These are phyloP conservation scores for Penaeus vannamei DNA, from an alignment of 1,140 invertebrate species.

Conservation along the genomic window DNA sequence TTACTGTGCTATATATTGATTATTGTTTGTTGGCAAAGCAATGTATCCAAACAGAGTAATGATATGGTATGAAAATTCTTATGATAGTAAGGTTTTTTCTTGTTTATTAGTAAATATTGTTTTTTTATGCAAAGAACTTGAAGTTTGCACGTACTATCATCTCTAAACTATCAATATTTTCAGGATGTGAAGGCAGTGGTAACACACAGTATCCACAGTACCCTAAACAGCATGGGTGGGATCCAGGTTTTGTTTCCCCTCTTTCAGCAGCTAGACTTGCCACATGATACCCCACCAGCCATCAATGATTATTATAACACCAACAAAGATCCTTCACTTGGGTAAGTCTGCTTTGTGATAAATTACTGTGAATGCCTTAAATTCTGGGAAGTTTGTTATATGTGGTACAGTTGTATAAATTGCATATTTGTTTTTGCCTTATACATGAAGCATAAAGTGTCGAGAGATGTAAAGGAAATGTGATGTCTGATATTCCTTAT, in stretches of 20 bases:
- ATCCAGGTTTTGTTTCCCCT: slow-evolving; percentile 98
- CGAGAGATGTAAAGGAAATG: neutral
- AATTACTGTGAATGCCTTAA: neutral
- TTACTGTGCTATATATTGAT: neutral
- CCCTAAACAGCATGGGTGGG: slow-evolving; percentile 98
- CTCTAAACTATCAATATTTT: slow-evolving; percentile 10
- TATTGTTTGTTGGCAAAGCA: too few species aligned
- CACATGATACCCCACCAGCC: slow-evolving; percentile 72
- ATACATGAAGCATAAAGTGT: too few species aligned
- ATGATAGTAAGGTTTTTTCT: neutral
- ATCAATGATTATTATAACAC: slow-evolving; percentile 63
- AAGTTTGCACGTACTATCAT: neutral
- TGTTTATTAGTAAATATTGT: neutral
- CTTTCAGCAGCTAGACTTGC: slow-evolving; percentile 97
- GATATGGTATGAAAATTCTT: too few species aligned
- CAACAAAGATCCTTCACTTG: slow-evolving; percentile 82
- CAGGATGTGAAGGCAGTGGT: slow-evolving; percentile 99
- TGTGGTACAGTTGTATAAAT: neutral
- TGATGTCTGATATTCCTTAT: neutral
- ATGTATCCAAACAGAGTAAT: too few species aligned
- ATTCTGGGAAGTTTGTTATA: neutral
- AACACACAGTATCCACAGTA: slow-evolving; percentile 98
- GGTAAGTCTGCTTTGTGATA: slow-evolving; percentile 75
- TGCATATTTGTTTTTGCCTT: too few species aligned
- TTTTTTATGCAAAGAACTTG: neutral